Conservation (phyloP, 2,113 vertebrate genomes). For the Fukomys damarensis region DNA sequence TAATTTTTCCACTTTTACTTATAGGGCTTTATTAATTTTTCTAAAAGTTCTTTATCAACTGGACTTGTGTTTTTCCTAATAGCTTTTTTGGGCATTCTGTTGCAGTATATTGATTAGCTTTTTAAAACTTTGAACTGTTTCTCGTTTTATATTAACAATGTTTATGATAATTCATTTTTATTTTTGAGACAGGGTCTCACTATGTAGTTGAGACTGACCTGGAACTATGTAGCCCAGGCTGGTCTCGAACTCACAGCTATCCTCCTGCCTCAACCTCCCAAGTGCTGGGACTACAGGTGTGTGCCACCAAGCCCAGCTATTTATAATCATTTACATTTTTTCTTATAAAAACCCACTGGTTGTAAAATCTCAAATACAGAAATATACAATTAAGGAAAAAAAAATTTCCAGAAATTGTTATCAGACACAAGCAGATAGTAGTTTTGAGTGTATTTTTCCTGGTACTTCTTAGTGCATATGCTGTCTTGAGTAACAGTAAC, state of each 20-base stretch:
- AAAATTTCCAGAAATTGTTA: background rate
- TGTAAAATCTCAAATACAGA: constrained; percentile 4
- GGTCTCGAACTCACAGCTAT: no score
- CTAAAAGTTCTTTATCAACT: background rate
- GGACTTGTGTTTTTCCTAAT: background rate
- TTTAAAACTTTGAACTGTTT: background rate
- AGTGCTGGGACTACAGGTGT: no score
- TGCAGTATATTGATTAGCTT: background rate
- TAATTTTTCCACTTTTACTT: background rate
- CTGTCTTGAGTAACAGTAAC: background rate
- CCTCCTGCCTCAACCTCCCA: no score
- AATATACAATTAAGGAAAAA: background rate
- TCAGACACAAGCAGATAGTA: background rate
- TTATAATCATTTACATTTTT: background rate
- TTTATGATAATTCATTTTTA: background rate
- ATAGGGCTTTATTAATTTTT: background rate
- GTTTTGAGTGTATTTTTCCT: background rate
- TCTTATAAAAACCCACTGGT: background rate
- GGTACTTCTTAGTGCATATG: background rate
- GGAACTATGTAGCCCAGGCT: no score
- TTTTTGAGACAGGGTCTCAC: no score
- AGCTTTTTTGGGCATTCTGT: background rate
- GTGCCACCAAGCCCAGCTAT: no score
- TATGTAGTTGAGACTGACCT: no score
- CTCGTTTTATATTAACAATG: background rate